Evolutionary conservation across 2,888 invertebrate genomes (phyloP).

Genomic region (Isotomurus palustris): DNA sequence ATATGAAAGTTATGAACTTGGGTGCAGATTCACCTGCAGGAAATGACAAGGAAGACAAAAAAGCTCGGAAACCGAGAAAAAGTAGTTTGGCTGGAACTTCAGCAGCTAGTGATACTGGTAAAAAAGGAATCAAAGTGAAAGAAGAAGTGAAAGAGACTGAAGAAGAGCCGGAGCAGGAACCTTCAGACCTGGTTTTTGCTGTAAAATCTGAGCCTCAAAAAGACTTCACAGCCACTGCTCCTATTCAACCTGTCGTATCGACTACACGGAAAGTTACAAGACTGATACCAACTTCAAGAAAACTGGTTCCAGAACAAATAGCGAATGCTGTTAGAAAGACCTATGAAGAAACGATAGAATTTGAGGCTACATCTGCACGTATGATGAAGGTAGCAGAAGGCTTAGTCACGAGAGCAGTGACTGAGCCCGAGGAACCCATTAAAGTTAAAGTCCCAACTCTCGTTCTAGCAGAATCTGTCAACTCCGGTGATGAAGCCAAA

Average conservation of each 20-base stretch:
- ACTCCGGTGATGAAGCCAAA: background rate
- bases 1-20: slow-evolving; percentile 23
- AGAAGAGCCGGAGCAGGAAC: background rate
- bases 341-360: slow-evolving; percentile 17
- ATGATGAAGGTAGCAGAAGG: slow-evolving; percentile 5
- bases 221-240: background rate
- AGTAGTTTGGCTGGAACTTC: background rate
- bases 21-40: slow-evolving; percentile 10
- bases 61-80: slow-evolving; percentile 11
- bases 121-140: slow-evolving; percentile 3
- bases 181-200: slow-evolving; percentile 14
- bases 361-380: slow-evolving; percentile 1
- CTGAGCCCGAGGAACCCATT: background rate
- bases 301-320: slow-evolving; percentile 18
- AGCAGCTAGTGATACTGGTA: background rate
- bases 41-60: slow-evolving; percentile 16
- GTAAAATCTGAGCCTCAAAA: slow-evolving; percentile 28
- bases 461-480: background rate
- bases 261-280: background rate
- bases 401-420: background rate
- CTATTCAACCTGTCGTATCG: background rate
- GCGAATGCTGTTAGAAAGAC: slow-evolving; percentile 17
- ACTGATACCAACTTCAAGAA: slow-evolving; percentile 2
- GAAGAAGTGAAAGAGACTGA: slow-evolving; percentile 1
- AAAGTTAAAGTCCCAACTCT: slow-evolving; percentile 1